Evolutionary conservation across 2,888 invertebrate genomes (phyloP), one percentile per base, ranked within the genome.

Genomic region (Artemia sinica): DNA sequence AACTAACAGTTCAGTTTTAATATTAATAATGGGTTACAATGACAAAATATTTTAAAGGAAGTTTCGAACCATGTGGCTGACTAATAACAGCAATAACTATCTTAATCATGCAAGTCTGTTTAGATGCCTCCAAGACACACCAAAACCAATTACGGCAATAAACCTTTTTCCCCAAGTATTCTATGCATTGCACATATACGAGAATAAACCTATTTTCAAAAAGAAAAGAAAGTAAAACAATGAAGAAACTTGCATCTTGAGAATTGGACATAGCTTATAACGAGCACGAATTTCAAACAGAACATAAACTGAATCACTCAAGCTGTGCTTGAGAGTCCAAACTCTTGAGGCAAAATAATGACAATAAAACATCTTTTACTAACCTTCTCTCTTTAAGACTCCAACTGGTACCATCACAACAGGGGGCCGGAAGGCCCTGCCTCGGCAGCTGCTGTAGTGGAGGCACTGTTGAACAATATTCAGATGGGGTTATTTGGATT

Each of bases 401-500:
- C 89, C 87, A n/a, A 87, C 86, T 10, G 89, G 89, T 58, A 89
- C 88, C 82, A 89, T 85, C n/a, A 89, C 88, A 49, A 86, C 84
- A 8, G 88, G 80, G 81, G 74, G 79, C 79, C 72, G 73, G 75
- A 75, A 75, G 79, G 77, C 52, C 76, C 76, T 70, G 80, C 80
- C 28, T 28, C 28, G 63, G 82, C 82, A 72, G 84, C 85, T 89
- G 89, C 75, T 87, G 83, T 74, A 85, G 80, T 67, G 89, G 89
- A 68, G 89, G 87, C 75, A 89, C 84, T 66, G 86, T 86, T 71
- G 88, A 88, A 79, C 89, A 89, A 78, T 90, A 90, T 78, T 90
- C 89, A 83, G 86, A 85, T n/a, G 66, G 90, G 89, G 79, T 90
- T 89, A 78, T 88, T 88, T 68, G 89, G 89, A 79, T 89, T 88